Base-by-base conservation (phyloP, 2,888 invertebrate species). In the Calameuta idolon region DNA sequence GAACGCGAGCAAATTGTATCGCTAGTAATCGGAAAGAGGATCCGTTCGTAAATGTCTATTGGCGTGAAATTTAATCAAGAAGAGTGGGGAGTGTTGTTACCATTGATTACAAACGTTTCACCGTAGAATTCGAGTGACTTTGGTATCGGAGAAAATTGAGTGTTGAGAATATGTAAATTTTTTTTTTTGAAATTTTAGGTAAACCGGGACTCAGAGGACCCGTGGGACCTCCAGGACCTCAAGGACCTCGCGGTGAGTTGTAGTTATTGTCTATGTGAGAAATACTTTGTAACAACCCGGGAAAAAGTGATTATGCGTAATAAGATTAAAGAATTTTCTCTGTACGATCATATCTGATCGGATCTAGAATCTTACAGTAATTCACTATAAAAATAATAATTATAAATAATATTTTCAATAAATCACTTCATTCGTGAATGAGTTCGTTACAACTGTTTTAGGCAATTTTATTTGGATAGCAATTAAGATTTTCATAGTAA, bases 151-250 rank as follows among this genome's bases (percentile, higher is more conserved):
- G 9, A 23, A 55, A 55, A 55, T 55, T 9, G 55, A 15, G 9
- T 23, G 23, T 9, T 9, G 23, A 23, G 55, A 55, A 9, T 23
- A 23, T 55, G 15, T 15, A 15, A 40, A 37, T 79, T 77, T 76
- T 76, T 78, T 81, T 79, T 76, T 78, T 81, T 79, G 82, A 81
- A 79, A 77, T 90, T 91, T 69, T 88, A 96, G 96, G 96, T 83
- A 93, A 93, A 84, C 93, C 95, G 40, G 96, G 95, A 69, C 93
- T 93, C 9, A 93, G 93, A 76, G 96, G 96, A 71, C 94, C 95
- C 0, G 92, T 93, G 77, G 97, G 97, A 73, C 94, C 96, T 0
- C 93, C 94, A 9, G 97, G 98, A 15, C 95, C 95, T 2, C 93
- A 94, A 81, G 97, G 97, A 11, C 94, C 94, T 12, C 93, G 94